phyloP scores from a whole-genome alignment of 2,888 invertebrate genomes.

The Apamea crenata region DNA sequence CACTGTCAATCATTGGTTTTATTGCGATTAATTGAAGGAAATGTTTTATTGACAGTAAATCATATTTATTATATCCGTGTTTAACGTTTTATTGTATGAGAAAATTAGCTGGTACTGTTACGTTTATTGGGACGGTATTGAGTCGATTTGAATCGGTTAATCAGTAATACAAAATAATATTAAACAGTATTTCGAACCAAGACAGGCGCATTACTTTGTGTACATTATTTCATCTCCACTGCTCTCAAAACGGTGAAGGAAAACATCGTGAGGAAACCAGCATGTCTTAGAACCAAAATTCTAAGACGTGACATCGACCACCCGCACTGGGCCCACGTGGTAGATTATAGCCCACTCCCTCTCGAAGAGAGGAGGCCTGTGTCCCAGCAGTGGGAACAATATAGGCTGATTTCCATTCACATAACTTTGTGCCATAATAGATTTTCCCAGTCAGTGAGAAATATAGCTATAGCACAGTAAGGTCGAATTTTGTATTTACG shows the following conservation, averaged over 20 bases:
- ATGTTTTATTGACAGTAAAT: slow-evolving; percentile 43
- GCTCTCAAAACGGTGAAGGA: no score
- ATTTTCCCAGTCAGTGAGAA: background rate
- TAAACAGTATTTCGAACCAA: background rate
- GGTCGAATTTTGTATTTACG: background rate
- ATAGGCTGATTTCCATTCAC: no score
- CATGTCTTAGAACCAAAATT: no score
- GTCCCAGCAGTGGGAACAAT: no score
- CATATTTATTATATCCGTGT: slow-evolving; percentile 34
- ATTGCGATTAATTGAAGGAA: slow-evolving; percentile 47
- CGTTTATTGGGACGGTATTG: background rate
- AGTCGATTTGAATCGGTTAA: background rate
- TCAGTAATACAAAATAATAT: background rate
- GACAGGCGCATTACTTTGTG: no score
- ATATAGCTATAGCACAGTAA: background rate
- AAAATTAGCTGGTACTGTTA: slow-evolving; percentile 32
- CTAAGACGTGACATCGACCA: no score
- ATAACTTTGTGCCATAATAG: background rate
- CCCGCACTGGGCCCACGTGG: no score
- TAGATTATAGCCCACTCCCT: no score
- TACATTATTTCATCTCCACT: no score
- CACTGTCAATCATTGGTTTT: slow-evolving; percentile 49
- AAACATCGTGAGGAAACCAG: no score
- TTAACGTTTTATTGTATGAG: slow-evolving; percentile 31
- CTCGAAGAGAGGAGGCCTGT: no score